A percentile compares a stretch with the other conserved stretches of the same genome.
Evolutionary conservation across 2,113 vertebrate species (phyloP).

Genomic region (Phrynosoma blainvillii): DNA sequence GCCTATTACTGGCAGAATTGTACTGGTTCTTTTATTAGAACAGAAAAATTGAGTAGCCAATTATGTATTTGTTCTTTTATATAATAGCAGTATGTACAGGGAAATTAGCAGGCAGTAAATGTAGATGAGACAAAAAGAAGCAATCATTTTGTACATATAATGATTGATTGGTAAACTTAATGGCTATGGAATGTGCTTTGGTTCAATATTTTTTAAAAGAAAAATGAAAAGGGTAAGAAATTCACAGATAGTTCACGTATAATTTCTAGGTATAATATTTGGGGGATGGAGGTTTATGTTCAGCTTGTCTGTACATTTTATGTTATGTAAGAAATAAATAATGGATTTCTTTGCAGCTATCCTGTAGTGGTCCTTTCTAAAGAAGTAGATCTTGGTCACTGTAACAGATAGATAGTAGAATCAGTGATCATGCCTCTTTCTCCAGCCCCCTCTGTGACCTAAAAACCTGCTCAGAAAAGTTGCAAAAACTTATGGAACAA

Average conservation of each 20-base stretch:
- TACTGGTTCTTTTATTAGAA: neutral
- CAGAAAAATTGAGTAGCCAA: neutral
- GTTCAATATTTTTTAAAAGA: neutral
- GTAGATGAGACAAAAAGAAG: neutral
- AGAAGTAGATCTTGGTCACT: neutral
- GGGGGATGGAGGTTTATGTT: neutral
- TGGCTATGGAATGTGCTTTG: neutral
- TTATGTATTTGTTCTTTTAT: conserved; percentile 2
- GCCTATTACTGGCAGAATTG: neutral
- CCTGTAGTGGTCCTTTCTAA: neutral
- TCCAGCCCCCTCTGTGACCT: too few species aligned
- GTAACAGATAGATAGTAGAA: neutral
- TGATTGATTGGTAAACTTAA: neutral
- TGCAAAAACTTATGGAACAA: too few species aligned
- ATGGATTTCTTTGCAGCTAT: neutral
- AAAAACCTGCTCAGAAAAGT: too few species aligned
- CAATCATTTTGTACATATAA: neutral
- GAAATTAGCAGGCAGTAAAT: conserved; percentile 7
- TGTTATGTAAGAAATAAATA: neutral
- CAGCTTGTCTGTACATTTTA: neutral
- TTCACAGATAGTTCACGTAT: neutral
- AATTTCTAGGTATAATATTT: neutral
- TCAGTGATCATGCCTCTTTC: too few species aligned
- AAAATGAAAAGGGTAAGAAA: neutral
- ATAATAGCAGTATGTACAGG: neutral